These are phyloP conservation scores for Varanus komodoensis DNA, from an alignment of 2,113 vertebrate genomes.

Conservation along the genomic window DNA sequence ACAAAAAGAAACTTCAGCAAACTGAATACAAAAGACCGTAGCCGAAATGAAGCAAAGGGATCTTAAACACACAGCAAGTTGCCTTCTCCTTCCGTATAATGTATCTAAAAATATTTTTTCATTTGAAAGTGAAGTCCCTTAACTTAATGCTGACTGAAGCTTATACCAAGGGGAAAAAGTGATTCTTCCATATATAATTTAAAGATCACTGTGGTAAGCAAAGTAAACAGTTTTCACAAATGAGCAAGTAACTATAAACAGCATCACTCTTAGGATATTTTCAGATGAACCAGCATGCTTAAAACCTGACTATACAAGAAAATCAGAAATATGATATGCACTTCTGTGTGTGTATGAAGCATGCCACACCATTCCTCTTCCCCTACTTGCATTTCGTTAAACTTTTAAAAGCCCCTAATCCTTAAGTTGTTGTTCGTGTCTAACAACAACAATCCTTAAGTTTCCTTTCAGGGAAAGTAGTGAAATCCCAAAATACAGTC, in stretches of 20 bases:
- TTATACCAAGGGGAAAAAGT: neutral
- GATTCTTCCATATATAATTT: neutral
- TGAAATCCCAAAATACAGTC: too few relatives aligned
- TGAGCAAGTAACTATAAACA: neutral
- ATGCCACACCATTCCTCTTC: too few relatives aligned
- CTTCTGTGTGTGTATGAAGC: neutral
- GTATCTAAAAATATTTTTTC: neutral
- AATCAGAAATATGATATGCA: neutral
- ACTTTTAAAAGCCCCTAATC: neutral
- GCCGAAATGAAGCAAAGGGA: neutral
- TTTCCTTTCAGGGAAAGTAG: neutral
- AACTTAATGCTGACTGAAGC: neutral
- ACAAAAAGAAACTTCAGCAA: neutral
- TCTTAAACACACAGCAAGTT: neutral
- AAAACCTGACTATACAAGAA: neutral
- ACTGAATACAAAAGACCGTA: neutral
- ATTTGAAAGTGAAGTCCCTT: slow-evolving; percentile 3
- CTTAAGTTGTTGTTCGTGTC: too few relatives aligned
- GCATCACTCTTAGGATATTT: neutral
- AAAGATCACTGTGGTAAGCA: neutral
- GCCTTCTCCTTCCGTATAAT: neutral
- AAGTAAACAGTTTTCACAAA: slow-evolving; percentile 22
- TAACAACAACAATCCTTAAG: too few relatives aligned
- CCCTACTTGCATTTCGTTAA: neutral
- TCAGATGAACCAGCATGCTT: neutral